Conservation (phyloP, 2,113 vertebrate genomes). For the Conger conger region DNA sequence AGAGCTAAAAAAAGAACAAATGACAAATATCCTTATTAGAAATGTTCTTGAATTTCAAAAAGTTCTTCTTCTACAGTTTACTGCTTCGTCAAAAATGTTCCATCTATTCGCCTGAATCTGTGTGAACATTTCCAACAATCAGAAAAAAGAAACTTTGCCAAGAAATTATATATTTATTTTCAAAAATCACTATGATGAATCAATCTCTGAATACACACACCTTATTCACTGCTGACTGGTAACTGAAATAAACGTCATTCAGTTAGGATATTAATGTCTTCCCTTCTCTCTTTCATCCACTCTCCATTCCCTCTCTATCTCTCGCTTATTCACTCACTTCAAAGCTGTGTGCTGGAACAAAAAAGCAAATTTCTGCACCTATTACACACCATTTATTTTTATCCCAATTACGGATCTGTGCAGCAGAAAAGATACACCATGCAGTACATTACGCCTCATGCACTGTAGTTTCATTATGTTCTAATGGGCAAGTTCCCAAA, state of each 20-base stretch:
- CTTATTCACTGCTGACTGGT: not conserved
- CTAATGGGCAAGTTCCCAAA: not conserved
- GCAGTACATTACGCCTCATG: not conserved
- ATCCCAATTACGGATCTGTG: not conserved
- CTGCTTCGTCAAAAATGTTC: not conserved
- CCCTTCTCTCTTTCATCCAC: not conserved
- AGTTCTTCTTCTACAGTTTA: not conserved
- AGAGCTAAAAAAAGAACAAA: too few relatives aligned
- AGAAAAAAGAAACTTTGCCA: too few relatives aligned
- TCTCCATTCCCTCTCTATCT: not conserved
- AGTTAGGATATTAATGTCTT: not conserved
- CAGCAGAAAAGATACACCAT: not conserved
- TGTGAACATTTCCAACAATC: too few relatives aligned
- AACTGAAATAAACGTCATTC: not conserved
- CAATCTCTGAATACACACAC: not conserved
- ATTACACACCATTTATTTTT: not conserved
- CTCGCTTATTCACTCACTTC: not conserved
- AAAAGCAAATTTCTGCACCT: not conserved
- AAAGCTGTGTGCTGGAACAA: not conserved
- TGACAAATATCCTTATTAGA: too few relatives aligned
- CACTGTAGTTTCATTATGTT: not conserved
- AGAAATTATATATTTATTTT: too few relatives aligned
- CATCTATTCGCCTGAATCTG: not conserved
- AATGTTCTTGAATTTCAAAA: too few relatives aligned
- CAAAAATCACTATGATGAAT: too few relatives aligned